Conservation (phyloP, 2,888 invertebrate species). For the Schizaphis graminum region DNA sequence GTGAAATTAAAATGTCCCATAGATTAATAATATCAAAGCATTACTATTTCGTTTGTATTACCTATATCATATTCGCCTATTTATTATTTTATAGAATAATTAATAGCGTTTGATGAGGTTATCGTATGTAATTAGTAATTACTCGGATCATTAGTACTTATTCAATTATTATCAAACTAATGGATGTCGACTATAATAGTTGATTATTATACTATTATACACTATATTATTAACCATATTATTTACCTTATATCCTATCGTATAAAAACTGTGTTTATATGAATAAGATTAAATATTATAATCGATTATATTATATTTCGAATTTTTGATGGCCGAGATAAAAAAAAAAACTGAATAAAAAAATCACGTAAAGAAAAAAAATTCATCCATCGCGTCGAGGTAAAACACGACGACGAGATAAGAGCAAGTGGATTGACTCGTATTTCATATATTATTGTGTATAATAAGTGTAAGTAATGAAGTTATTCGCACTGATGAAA, state of each 20-base stretch:
- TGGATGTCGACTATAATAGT: neutral
- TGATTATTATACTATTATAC: neutral
- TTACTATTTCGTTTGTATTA: neutral
- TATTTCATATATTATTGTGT: neutral
- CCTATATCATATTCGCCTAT: accelerated
- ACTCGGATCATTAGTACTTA: neutral
- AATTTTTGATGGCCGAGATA: neutral
- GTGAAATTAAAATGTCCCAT: neutral
- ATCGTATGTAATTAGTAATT: neutral
- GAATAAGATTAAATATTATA: neutral
- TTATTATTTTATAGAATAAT: neutral
- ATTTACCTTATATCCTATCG: neutral
- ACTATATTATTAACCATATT: neutral
- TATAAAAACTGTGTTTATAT: neutral
- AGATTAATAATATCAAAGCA: neutral
- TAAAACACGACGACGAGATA: neutral
- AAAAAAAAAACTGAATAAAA: neutral
- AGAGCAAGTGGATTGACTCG: neutral
- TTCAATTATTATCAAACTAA: neutral
- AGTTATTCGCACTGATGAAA: neutral
- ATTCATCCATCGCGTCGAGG: neutral
- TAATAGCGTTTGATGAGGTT: neutral
- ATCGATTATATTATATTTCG: neutral
- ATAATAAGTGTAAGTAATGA: neutral
- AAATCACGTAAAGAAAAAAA: neutral